phyloP scores from a whole-genome alignment of 2,797 vertebrate species.

The Emydoidea blandingii region DNA sequence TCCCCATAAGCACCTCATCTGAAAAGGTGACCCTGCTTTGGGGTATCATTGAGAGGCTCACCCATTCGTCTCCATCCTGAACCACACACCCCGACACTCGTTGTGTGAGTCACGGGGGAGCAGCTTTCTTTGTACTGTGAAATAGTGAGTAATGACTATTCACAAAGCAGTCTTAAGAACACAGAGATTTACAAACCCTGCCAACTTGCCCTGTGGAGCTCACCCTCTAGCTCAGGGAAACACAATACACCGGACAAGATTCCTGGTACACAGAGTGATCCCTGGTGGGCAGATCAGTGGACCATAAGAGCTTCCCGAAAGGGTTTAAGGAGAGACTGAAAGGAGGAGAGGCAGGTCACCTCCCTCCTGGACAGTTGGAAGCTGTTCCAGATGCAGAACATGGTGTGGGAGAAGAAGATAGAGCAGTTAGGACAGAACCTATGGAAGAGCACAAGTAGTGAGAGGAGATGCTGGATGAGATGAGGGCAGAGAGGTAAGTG shows the following conservation, averaged over 20 bases:
- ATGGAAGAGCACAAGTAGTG: neutral
- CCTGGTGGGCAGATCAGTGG: neutral
- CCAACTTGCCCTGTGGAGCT: neutral
- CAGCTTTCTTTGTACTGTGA: neutral
- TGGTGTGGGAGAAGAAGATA: neutral
- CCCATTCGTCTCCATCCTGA: neutral
- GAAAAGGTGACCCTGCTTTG: neutral
- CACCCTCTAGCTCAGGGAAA: neutral
- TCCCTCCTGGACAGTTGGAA: no score
- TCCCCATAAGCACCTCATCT: neutral
- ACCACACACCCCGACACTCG: neutral
- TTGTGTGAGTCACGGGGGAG: rapidly evolving
- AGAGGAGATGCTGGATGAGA: neutral
- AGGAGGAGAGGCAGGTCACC: no score
- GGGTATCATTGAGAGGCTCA: neutral
- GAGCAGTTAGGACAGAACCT: neutral
- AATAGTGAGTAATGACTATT: neutral
- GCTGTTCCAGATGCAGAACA: no score
- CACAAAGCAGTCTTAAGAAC: neutral
- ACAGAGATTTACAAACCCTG: neutral
- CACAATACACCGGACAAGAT: neutral
- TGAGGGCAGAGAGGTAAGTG: conserved; percentile 20
- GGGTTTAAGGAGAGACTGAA: neutral
- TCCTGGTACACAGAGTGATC: neutral
- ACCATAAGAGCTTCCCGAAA: neutral